Evolutionary conservation across 2,797 vertebrate species (phyloP).

Genomic region (Sebastes taczanowskii): DNA sequence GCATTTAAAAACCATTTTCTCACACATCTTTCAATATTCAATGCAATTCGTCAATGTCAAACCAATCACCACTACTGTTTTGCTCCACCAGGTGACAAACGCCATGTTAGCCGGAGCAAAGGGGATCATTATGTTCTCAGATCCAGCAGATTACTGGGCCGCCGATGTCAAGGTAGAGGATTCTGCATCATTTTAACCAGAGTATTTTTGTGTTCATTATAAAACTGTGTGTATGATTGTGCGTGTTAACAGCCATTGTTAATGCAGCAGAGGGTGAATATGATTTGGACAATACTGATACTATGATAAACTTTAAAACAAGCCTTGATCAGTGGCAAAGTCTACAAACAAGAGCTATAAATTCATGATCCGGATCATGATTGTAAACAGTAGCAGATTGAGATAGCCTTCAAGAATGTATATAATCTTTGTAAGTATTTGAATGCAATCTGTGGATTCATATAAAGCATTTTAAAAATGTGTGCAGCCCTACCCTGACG

Average conservation of each 20-base stretch:
- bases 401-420: background rate
- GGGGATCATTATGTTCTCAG: constrained; percentile 93
- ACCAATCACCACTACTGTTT: background rate
- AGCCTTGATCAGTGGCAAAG: background rate
- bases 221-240: background rate
- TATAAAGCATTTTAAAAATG: background rate
- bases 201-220: background rate
- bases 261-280: background rate
- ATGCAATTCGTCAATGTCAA: background rate
- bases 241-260: background rate
- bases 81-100: constrained; percentile 88
- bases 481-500: constrained; percentile 86
- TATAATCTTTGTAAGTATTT: background rate
- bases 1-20: background rate
- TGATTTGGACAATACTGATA: background rate
- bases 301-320: background rate
- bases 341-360: background rate
- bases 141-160: constrained; percentile 92
- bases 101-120: constrained; percentile 89
- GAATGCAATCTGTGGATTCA: background rate
- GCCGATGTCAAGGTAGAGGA: constrained; percentile 76
- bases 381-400: background rate
- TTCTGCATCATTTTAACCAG: background rate
- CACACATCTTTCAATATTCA: background rate
- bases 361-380: background rate